Percentiles rank a stretch among this genome's conserved stretches.
These are phyloP conservation scores for Megaceryle maxima DNA, from an alignment of 2,113 vertebrate species.

Conservation along the genomic window DNA sequence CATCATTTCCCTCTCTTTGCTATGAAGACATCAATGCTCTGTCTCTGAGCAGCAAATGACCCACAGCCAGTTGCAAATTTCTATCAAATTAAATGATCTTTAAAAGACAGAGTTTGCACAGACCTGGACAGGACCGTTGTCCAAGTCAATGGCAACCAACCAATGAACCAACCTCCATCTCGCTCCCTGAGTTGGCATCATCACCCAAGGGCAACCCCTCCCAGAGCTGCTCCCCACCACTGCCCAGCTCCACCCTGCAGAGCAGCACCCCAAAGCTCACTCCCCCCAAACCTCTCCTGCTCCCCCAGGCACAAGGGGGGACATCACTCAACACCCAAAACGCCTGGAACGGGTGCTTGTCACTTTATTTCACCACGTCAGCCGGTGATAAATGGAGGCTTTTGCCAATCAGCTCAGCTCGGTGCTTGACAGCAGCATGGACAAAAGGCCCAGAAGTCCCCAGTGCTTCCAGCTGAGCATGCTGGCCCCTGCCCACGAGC, in stretches of 20 bases:
- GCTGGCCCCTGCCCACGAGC: neutral
- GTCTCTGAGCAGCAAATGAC: neutral
- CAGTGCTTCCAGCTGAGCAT: rapidly evolving
- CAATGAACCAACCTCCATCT: neutral
- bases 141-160: neutral
- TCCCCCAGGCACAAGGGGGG: rapidly evolving
- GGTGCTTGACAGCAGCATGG: neutral
- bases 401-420: neutral
- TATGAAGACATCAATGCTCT: rapidly evolving
- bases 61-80: no score
- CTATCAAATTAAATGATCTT: neutral
- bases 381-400: neutral
- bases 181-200: rapidly evolving
- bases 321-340: neutral
- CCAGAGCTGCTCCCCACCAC: no score
- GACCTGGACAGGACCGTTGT: neutral
- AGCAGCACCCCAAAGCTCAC: neutral
- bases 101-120: rapidly evolving
- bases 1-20: neutral
- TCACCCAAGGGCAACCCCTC: neutral
- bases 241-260: neutral
- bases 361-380: neutral
- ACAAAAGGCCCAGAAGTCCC: neutral
- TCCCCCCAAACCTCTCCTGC: neutral
- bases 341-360: neutral